Percentiles rank a stretch among this genome's conserved stretches.
Conservation (phyloP, 37 sponge, comb jelly and placozoan genomes). For the Theonella swinhoei region DNA sequence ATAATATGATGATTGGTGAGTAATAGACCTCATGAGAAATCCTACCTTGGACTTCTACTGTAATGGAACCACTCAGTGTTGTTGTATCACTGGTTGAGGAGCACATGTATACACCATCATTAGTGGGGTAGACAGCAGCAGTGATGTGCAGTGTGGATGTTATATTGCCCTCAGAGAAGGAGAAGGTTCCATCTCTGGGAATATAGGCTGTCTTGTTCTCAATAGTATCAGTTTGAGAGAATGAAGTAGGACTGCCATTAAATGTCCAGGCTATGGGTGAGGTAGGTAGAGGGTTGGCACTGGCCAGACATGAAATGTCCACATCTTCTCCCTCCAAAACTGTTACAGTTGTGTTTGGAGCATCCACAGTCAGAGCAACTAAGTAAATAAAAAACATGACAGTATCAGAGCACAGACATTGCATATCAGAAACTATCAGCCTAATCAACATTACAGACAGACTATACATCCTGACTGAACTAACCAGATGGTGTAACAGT, state of each 20-base stretch:
- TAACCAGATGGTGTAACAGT: too few species aligned
- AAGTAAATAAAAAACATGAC: too few species aligned
- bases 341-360: too few species aligned
- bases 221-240: not conserved
- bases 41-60: too few species aligned
- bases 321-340: constrained; percentile 31
- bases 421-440: too few species aligned
- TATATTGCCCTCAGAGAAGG: not conserved
- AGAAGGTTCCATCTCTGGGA: too few species aligned
- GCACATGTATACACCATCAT: constrained; percentile 42
- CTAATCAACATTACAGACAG: too few species aligned
- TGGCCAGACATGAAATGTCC: constrained; percentile 36
- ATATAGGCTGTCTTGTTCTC: not conserved
- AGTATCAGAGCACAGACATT: too few species aligned
- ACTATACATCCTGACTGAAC: too few species aligned
- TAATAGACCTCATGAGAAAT: too few species aligned
- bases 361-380: too few species aligned
- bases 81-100: constrained; percentile 1
- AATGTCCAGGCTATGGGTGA: constrained; percentile 44
- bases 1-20: too few species aligned
- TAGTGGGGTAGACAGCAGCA: constrained; percentile 15
- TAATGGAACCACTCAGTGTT: constrained; percentile 31
- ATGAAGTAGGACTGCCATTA: not conserved
- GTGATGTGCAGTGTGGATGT: constrained; percentile 14
- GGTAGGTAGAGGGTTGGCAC: constrained; percentile 41